Conservation (phyloP, 2,797 vertebrate species). For the Cynodonichthys magdalenae region DNA sequence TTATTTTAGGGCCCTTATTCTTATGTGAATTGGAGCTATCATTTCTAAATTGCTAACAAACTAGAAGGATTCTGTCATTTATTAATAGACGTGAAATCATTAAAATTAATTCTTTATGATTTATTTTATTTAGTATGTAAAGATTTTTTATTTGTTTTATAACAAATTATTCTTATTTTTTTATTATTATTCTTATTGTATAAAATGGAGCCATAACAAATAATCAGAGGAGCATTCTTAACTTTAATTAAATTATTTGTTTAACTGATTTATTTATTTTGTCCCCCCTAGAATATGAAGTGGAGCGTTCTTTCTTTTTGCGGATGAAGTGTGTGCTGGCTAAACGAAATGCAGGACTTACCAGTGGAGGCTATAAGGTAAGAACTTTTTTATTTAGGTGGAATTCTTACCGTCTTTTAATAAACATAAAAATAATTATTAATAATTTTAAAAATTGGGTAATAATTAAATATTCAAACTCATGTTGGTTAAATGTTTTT, state of each 20-base stretch:
- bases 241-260: no score
- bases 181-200: not conserved
- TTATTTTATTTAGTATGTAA: no score
- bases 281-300: conserved; percentile 87
- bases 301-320: conserved; percentile 96
- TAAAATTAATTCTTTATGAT: no score
- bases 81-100: no score
- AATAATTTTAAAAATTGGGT: not conserved
- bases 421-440: not conserved
- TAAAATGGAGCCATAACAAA: not conserved
- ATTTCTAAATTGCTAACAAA: no score
- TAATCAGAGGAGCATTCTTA: not conserved
- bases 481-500: no score
- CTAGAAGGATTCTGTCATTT: no score
- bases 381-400: not conserved
- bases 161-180: not conserved
- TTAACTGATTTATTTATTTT: not conserved
- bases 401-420: no score
- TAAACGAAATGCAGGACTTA: conserved; percentile 96
- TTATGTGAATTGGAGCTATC: no score
- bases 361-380: conserved; percentile 98
- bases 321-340: conserved; percentile 98
- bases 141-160: no score
- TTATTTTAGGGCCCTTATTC: no score
- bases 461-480: not conserved